Conservation (phyloP, 1,140 invertebrate genomes). For the Lepidurus packardi region DNA sequence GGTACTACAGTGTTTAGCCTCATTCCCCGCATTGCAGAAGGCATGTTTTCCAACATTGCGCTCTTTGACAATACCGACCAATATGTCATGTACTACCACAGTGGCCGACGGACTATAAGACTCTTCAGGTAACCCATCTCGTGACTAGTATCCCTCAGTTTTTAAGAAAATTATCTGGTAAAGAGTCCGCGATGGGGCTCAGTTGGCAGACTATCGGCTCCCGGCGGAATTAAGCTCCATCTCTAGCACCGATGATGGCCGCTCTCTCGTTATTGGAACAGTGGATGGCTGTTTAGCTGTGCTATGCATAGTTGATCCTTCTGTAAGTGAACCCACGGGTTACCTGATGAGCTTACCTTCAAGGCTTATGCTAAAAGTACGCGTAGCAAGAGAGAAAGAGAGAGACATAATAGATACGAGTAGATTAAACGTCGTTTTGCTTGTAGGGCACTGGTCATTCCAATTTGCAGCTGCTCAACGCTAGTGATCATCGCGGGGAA, state of each 20-base stretch:
- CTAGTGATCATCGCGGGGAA: neutral
- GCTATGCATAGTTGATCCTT: conserved; percentile 80
- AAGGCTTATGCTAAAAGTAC: conserved; percentile 3
- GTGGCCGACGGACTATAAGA: conserved; percentile 82
- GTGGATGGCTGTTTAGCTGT: conserved; percentile 90
- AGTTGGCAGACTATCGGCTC: conserved; percentile 87
- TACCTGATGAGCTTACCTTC: conserved; percentile 61
- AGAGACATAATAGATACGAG: neutral
- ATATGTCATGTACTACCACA: conserved; percentile 95
- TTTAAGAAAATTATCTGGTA: conserved; percentile 39
- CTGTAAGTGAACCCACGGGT: conserved; percentile 55
- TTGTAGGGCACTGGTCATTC: neutral
- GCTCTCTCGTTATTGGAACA: conserved; percentile 78
- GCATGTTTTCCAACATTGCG: conserved; percentile 91
- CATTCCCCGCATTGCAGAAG: conserved; percentile 72
- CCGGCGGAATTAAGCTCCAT: conserved; percentile 85
- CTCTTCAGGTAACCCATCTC: conserved; percentile 65
- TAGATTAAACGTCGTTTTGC: neutral
- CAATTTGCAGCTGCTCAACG: neutral
- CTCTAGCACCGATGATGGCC: conserved; percentile 71
- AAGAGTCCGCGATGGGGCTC: conserved; percentile 74
- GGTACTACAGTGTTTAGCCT: conserved; percentile 46
- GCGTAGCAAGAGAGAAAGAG: neutral
- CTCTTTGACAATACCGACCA: conserved; percentile 90
- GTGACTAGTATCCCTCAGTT: conserved; percentile 35